A percentile compares a stretch with the other conserved stretches of the same genome.
Evolutionary conservation across 2,113 vertebrate genomes (phyloP).

Genomic region (Ophthalmolycus amberensis): DNA sequence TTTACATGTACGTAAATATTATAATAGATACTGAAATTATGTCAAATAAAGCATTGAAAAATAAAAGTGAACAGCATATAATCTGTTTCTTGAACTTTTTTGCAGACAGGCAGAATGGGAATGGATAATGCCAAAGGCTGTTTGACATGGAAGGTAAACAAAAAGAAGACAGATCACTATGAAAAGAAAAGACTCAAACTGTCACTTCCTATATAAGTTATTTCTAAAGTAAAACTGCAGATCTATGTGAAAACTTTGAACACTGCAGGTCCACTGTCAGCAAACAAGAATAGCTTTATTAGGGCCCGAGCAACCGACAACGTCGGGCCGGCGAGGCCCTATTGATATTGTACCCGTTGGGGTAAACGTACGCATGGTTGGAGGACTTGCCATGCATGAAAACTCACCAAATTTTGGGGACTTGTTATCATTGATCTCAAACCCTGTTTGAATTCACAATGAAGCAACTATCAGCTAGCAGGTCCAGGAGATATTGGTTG

Average conservation of each 20-base stretch:
- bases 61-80: too few species aligned
- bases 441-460: constrained; percentile 30
- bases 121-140: not conserved
- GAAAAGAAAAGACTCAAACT: not conserved
- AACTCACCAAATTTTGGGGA: too few species aligned
- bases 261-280: not conserved
- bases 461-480: constrained; percentile 24
- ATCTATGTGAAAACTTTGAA: not conserved
- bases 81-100: not conserved
- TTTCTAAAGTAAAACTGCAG: constrained; percentile 21
- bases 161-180: not conserved
- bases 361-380: too few species aligned
- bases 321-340: too few species aligned
- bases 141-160: not conserved
- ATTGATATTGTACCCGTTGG: too few species aligned
- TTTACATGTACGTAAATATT: not conserved
- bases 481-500: constrained; percentile 15
- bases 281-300: not conserved
- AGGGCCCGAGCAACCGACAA: too few species aligned
- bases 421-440: constrained; percentile 8
- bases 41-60: not conserved
- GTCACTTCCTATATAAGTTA: not conserved
- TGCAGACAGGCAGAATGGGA: constrained; percentile 16
- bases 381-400: too few species aligned
- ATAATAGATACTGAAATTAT: not conserved